Conservation (phyloP, 2,797 vertebrate species). For the Coilia nasus region DNA sequence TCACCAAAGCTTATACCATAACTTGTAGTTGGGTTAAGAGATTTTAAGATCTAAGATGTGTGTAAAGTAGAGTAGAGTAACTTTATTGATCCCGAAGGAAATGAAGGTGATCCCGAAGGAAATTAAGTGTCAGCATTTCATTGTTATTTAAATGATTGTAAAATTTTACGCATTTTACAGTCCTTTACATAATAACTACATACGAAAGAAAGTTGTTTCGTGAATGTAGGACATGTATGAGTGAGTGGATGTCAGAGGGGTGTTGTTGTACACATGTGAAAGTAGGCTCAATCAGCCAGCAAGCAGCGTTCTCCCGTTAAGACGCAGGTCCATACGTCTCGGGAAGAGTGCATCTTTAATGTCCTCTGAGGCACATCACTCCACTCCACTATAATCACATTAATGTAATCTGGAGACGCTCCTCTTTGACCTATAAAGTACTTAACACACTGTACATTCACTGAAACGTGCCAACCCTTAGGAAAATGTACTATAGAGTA, state of each 20-base stretch:
- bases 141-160: too few relatives aligned
- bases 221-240: background rate
- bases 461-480: background rate
- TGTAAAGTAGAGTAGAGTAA: too few relatives aligned
- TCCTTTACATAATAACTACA: background rate
- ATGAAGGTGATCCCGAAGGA: too few relatives aligned
- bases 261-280: background rate
- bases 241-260: background rate
- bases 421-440: background rate
- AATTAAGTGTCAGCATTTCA: background rate
- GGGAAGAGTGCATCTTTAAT: conserved; percentile 19
- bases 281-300: background rate
- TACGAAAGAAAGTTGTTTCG: background rate
- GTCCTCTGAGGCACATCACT: conserved; percentile 21
- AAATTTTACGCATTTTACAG: too few relatives aligned
- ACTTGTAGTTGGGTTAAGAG: background rate
- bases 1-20: background rate
- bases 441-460: background rate
- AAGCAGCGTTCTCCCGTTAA: background rate
- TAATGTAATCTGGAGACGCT: conserved; percentile 4
- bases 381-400: conserved; percentile 24
- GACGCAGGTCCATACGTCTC: background rate
- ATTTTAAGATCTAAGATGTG: background rate
- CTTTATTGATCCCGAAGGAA: too few relatives aligned
- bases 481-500: too few relatives aligned